phyloP scores from a whole-genome alignment of 2,113 vertebrate species.

The Paramisgurnus dabryanus region DNA sequence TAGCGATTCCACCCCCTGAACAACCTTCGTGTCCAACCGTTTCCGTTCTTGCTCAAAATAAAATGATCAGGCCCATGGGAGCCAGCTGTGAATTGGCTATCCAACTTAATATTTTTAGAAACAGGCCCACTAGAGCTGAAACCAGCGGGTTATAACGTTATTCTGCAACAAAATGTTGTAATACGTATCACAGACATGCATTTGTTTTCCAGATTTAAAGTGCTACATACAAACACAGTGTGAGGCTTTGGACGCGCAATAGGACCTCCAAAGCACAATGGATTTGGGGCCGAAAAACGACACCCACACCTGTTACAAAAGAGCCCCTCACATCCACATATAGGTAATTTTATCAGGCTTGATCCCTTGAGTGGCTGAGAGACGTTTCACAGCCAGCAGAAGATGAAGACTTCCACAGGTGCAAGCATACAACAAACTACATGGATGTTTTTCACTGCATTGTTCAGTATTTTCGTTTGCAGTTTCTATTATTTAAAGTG shows the following conservation, averaged over 20 bases:
- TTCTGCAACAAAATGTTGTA: too few species aligned
- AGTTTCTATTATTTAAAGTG: conserved; percentile 39
- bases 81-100: conserved; percentile 30
- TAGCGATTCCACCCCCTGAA: conserved; percentile 9
- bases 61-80: conserved; percentile 27
- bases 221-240: neutral
- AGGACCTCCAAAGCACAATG: conserved; percentile 26
- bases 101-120: conserved; percentile 42
- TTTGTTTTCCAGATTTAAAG: neutral
- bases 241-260: neutral
- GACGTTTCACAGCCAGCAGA: conserved; percentile 43
- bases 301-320: conserved; percentile 43
- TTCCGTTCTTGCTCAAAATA: conserved; percentile 31
- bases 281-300: conserved; percentile 34
- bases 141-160: too few species aligned
- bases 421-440: conserved; percentile 19
- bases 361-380: conserved; percentile 41
- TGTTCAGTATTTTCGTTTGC: conserved; percentile 27
- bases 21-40: neutral
- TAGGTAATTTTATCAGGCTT: conserved; percentile 43
- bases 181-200: neutral
- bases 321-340: conserved; percentile 35
- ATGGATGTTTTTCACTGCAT: neutral
- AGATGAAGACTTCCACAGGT: conserved; percentile 54
- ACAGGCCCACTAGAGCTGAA: neutral